A percentile compares a stretch with the other conserved stretches of the same genome.
Evolutionary conservation across 2,113 vertebrate species (phyloP).

Genomic region (Felis chaus): DNA sequence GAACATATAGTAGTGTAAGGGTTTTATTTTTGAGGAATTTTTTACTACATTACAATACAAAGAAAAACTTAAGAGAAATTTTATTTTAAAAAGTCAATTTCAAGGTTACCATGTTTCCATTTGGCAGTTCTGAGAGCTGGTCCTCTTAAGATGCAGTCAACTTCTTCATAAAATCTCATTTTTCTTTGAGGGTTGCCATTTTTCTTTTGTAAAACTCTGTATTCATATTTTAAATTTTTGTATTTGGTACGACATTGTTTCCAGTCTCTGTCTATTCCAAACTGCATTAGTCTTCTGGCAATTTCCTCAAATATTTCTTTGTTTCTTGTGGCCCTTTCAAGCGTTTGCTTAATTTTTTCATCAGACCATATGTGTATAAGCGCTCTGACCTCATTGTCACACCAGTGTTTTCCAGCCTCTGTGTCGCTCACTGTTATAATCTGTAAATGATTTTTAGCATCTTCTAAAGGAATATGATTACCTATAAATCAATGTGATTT

Average conservation of each 20-base stretch:
- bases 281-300: slow-evolving; percentile 87
- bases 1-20: neutral
- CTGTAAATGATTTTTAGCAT: slow-evolving; percentile 84
- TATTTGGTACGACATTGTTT: slow-evolving; percentile 94
- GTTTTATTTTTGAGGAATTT: neutral
- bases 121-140: slow-evolving; percentile 62
- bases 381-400: slow-evolving; percentile 91
- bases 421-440: slow-evolving; percentile 88
- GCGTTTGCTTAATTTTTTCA: slow-evolving; percentile 88
- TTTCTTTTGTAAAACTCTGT: slow-evolving; percentile 90
- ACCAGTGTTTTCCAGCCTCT: slow-evolving; percentile 90
- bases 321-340: slow-evolving; percentile 92
- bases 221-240: slow-evolving; percentile 94
- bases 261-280: slow-evolving; percentile 92
- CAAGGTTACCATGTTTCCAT: slow-evolving; percentile 63
- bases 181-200: slow-evolving; percentile 86
- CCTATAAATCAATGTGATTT: slow-evolving; percentile 58
- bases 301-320: slow-evolving; percentile 94
- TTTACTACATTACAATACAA: neutral
- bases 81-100: neutral
- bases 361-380: slow-evolving; percentile 91
- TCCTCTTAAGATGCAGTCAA: slow-evolving; percentile 88
- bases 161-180: slow-evolving; percentile 93
- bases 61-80: neutral
- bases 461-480: slow-evolving; percentile 74